Evolutionary conservation across 2,113 vertebrate genomes (phyloP).

Genomic region (Lepus americanus): DNA sequence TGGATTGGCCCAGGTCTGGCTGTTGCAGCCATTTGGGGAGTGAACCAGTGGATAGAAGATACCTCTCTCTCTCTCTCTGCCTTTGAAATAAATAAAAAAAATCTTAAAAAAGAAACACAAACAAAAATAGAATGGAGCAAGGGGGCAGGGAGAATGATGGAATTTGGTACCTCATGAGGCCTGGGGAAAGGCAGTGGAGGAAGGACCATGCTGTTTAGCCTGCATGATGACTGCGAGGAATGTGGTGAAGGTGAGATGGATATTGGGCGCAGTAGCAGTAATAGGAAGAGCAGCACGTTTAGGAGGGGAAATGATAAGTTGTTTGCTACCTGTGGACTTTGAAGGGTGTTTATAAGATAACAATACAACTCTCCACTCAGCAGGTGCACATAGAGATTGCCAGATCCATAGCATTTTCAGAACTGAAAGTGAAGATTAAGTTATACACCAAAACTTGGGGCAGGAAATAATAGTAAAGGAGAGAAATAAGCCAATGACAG

Average conservation of each 20-base stretch:
- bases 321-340: background rate
- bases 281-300: background rate
- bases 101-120: too few species aligned
- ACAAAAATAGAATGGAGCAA: background rate
- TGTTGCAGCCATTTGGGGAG: too few species aligned
- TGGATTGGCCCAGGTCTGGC: too few species aligned
- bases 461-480: background rate
- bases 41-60: too few species aligned
- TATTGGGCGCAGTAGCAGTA: background rate
- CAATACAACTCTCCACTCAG: background rate
- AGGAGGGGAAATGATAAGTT: background rate
- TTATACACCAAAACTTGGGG: background rate
- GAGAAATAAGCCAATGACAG: background rate
- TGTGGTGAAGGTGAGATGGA: background rate
- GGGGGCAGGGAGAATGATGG: background rate
- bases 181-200: background rate
- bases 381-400: background rate
- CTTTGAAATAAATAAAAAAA: too few species aligned
- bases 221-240: background rate
- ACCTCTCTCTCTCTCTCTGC: too few species aligned
- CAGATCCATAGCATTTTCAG: background rate
- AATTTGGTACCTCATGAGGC: background rate
- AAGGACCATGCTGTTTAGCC: background rate
- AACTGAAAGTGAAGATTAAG: background rate
- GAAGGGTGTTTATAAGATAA: background rate